Conservation (phyloP, 2,888 invertebrate genomes). For the Hemistola chrysoprasaria region DNA sequence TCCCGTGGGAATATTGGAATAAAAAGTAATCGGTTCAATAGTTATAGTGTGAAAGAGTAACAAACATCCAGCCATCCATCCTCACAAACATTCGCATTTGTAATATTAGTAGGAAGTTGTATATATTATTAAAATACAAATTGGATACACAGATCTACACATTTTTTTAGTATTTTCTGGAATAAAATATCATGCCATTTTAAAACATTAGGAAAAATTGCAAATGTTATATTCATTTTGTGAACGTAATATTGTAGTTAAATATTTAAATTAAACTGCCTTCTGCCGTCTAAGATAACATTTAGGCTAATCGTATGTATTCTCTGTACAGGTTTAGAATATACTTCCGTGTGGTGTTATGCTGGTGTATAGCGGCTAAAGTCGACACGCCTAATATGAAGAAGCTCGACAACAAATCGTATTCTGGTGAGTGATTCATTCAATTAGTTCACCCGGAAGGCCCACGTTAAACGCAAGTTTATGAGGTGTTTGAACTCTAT, state of each 20-base stretch:
- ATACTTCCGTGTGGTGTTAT: constrained; percentile 85
- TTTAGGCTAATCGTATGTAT: background rate
- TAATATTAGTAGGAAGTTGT: no score
- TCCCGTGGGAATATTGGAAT: no score
- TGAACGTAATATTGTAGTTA: background rate
- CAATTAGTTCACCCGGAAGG: no score
- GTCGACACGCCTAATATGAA: constrained; percentile 59
- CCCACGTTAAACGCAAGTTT: background rate
- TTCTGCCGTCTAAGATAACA: background rate
- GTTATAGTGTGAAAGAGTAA: no score
- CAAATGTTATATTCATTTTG: background rate
- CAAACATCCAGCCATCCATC: no score
- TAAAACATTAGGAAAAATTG: background rate
- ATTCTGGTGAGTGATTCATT: constrained; percentile 55
- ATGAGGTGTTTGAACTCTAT: constrained; percentile 4
- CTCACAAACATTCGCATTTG: no score
- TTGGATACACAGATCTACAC: no score
- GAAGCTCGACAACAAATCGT: constrained; percentile 71
- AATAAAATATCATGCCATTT: no score
- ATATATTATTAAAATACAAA: no score
- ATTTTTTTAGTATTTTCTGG: no score
- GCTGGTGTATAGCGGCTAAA: constrained; percentile 76
- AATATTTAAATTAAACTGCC: constrained; percentile 3
- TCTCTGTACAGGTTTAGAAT: constrained; percentile 82
- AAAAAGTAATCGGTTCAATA: no score